Evolutionary conservation across 2,888 invertebrate genomes (phyloP), one percentile per base, ranked within the genome.

Genomic region (Scaptomyza polygonia): DNA sequence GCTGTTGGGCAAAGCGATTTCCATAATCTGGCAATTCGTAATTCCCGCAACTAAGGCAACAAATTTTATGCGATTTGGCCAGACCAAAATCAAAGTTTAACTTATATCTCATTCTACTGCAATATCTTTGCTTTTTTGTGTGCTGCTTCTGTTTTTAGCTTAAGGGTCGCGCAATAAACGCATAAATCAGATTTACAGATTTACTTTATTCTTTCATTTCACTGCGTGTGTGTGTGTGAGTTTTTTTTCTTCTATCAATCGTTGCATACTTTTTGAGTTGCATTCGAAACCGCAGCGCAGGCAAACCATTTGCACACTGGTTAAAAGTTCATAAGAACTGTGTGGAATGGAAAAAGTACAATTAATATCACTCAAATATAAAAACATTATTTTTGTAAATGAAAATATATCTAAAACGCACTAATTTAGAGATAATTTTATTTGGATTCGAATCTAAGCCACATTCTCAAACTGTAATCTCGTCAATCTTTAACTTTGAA

Each of bases 1-100:
- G 71, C 80, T 82, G 79, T 40, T 48, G n/a, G 66, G 30, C 61
- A 34, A 48, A 66, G 53, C 63, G 44, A 85, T 89, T 88, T 83
- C 87, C 85, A 88, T 88, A 88, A 87, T 86, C 85, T 81, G 67
- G 68, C 78, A 74, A 88, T 82, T 78, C 80, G 85, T 86, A 88
- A 89, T 86, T 77, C 72, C 74, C 77, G 74, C 72, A 16, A 73
- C 78, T 72, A 67, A 77, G 80, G 80, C 76, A 74, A 72, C 87
- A 87, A 85, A 85, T 85, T 79, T 79, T 74, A 77, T 87, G 70
- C 65, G 78, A 74, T 70, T 72, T 69, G 53, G 27, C 12, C 40
- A 39, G 21, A 44, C 39, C 14, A 32, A 32, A n/a, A 32, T 32
- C 54, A 68, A 66, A 54, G 62, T 25, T 53, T 56, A 48, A 62